Percentiles rank a stretch among this genome's conserved stretches.
These are phyloP conservation scores for Sitophilus oryzae DNA, from an alignment of 1,140 invertebrate genomes.

Conservation along the genomic window DNA sequence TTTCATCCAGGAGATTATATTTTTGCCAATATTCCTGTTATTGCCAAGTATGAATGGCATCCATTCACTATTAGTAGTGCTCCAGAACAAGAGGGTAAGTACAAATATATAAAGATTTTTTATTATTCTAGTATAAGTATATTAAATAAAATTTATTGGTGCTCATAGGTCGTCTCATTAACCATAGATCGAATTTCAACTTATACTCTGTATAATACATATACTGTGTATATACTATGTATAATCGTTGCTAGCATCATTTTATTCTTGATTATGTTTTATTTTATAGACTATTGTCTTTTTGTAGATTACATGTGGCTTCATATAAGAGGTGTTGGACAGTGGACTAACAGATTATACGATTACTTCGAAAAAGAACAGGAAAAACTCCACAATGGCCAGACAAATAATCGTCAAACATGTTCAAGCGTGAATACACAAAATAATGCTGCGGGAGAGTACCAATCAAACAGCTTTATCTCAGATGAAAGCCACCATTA, in stretches of 20 bases:
- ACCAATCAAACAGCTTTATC: conserved; percentile 42
- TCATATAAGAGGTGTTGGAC: conserved; percentile 87
- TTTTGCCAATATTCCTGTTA: conserved; percentile 87
- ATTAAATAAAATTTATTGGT: no score
- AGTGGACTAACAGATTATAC: conserved; percentile 90
- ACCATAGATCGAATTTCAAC: no score
- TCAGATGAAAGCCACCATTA: conserved; percentile 49
- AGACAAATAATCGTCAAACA: conserved; percentile 45
- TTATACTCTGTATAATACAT: no score
- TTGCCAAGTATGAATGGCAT: conserved; percentile 94
- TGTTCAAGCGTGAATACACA: conserved; percentile 15
- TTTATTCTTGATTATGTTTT: background rate
- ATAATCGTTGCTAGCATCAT: no score
- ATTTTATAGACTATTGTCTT: background rate
- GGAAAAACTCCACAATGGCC: conserved; percentile 60
- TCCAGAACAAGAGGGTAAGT: conserved; percentile 86
- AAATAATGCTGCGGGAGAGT: conserved; percentile 13
- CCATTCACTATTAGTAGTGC: conserved; percentile 95
- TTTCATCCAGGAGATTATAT: conserved; percentile 93
- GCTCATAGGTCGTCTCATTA: no score
- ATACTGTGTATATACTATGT: no score
- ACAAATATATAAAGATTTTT: no score
- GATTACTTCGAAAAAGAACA: conserved; percentile 82
- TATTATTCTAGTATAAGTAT: no score
- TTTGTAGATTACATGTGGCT: conserved; percentile 80